These are phyloP conservation scores for Apantesis nais DNA, from an alignment of 2,888 invertebrate species.

Conservation along the genomic window DNA sequence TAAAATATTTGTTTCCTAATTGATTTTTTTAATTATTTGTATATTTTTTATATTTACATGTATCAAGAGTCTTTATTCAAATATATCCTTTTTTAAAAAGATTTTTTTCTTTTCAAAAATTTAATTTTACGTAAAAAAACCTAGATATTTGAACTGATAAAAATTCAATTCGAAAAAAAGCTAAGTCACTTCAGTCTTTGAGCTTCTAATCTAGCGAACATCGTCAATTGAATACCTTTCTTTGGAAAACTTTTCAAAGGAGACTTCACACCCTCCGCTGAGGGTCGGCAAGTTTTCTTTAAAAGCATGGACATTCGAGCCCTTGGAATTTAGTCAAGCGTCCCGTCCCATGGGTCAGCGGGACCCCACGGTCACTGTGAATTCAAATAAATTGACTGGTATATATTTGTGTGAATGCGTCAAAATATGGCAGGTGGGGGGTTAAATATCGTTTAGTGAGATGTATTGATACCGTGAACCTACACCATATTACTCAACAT, in stretches of 20 bases:
- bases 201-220: constrained; percentile 34
- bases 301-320: constrained; percentile 77
- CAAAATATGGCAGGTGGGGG: constrained; percentile 22
- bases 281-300: constrained; percentile 78
- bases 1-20: too few relatives aligned
- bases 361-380: constrained; percentile 71
- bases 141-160: constrained; percentile 15
- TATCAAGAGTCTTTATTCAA: too few relatives aligned
- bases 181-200: constrained; percentile 35
- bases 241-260: constrained; percentile 62
- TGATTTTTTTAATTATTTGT: too few relatives aligned
- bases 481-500: not conserved
- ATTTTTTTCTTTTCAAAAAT: not conserved
- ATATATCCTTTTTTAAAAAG: not conserved
- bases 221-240: constrained; percentile 43
- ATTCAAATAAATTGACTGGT: constrained; percentile 71
- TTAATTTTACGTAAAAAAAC: not conserved
- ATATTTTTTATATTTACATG: too few relatives aligned
- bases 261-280: constrained; percentile 72
- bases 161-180: constrained; percentile 27
- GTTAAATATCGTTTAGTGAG: constrained; percentile 14
- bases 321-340: constrained; percentile 80
- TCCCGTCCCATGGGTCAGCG: constrained; percentile 68
- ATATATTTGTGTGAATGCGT: constrained; percentile 44
- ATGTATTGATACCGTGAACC: not conserved